Conservation (phyloP, 2,888 invertebrate genomes). For the Trichogramma dendrolimi region DNA sequence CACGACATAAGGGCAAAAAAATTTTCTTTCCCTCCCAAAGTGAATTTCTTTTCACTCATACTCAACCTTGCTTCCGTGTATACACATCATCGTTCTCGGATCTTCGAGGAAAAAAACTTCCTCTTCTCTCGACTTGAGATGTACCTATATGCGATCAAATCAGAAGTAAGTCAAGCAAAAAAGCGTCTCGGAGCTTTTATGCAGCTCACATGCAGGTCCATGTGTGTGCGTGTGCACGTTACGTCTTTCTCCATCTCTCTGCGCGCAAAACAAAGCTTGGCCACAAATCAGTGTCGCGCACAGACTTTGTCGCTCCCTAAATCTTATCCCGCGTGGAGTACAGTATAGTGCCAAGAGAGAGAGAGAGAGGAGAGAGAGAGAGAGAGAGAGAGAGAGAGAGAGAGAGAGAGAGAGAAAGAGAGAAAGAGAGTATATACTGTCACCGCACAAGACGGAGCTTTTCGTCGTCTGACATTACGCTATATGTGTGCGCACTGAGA, state of each 20-base stretch:
- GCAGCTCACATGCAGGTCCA: slow-evolving; percentile 4
- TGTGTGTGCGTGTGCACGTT: too few species aligned
- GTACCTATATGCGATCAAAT: neutral
- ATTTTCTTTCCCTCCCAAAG: too few species aligned
- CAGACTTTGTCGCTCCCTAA: slow-evolving; percentile 52
- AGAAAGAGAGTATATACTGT: neutral
- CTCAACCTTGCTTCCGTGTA: too few species aligned
- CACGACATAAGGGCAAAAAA: too few species aligned
- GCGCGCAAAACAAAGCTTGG: slow-evolving; percentile 48
- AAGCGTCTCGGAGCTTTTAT: slow-evolving; percentile 12
- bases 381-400: neutral
- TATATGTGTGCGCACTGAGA: slow-evolving; percentile 48
- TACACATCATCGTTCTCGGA: too few species aligned
- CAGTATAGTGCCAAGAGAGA: too few species aligned
- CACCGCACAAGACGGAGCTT: slow-evolving; percentile 16
- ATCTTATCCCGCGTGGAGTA: slow-evolving; percentile 42
- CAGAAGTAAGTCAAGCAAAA: slow-evolving; percentile 6
- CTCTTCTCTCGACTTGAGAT: too few species aligned
- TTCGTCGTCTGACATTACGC: slow-evolving; percentile 24
- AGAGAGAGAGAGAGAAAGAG: neutral
- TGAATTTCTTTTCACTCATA: too few species aligned
- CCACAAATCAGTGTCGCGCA: slow-evolving; percentile 52
- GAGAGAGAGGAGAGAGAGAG: neutral
- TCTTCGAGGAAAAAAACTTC: too few species aligned
- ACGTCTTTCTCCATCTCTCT: too few species aligned